Evolutionary conservation across 2,113 vertebrate genomes (phyloP), one percentile per base, ranked within the genome.

Genomic region (Oncorhynchus clarkii): DNA sequence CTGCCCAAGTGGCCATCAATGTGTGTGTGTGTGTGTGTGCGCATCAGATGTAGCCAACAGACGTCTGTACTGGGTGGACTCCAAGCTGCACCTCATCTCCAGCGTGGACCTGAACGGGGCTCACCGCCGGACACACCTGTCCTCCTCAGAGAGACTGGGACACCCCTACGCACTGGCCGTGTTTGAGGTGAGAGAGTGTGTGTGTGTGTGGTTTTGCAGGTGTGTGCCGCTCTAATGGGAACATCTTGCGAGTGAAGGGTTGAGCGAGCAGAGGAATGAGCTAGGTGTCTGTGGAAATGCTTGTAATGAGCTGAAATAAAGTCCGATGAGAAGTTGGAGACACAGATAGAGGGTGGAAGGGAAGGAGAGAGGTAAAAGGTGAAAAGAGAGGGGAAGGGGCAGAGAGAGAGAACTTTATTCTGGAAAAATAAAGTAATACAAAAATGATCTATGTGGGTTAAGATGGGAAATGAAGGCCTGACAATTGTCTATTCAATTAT

Each of bases 41-140:
- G 73, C 76, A 16, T 75, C 92, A 99, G 98, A 99, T 85, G 87
- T 99, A 79, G 93, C 96, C 86, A 97, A 93, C 89, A 95, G 94
- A 77, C 97, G 97, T 75, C 88, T 99, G n/a, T 99, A 98, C 90
- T 99, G 98, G 98, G 97, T 99, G 71, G 98, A 99, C 84, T 98
- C 98, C 49, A 99, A 99, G 88, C 89, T 98, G 73, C 97, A 98
- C 86, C 93, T 95, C 7, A 94, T 99, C 65, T 96, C 96, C 86
- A 98, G 96, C 70, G 94, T 99, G 82, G 96, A 98, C 90, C 94
- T 96, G 91, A 98, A 88, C 0, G 98, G 97, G 31, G 91, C 93
- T 79, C 96, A 97, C 87, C 95, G 97, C 76, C 95, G 96, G 85
- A 94, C 94, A 69, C 94, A 99, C 48, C 93, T 99, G 79, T 95